Conservation (phyloP, 1,140 invertebrate species). For the Chironomus striatipennis region DNA sequence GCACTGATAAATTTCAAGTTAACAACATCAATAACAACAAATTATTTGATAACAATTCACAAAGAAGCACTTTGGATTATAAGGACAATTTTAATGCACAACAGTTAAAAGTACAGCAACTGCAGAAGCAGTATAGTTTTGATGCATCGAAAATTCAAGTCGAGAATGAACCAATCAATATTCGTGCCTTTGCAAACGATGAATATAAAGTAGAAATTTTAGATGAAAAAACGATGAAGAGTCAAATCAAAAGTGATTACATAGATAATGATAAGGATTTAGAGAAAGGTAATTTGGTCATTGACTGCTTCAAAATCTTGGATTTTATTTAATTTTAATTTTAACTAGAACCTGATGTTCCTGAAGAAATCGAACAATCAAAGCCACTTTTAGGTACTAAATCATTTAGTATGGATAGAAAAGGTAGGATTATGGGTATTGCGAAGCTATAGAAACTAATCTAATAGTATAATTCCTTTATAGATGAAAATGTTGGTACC, state of each 20-base stretch:
- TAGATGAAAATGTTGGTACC: conserved; percentile 28
- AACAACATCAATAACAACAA: conserved; percentile 34
- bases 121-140: conserved; percentile 26
- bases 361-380: conserved; percentile 36
- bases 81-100: conserved; percentile 37
- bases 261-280: conserved; percentile 41
- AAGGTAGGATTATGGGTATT: conserved; percentile 28
- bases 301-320: background rate
- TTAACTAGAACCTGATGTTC: conserved; percentile 33
- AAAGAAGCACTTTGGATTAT: conserved; percentile 39
- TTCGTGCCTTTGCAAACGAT: conserved; percentile 40
- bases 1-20: background rate
- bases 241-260: conserved; percentile 40
- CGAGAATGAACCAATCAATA: conserved; percentile 36
- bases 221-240: conserved; percentile 32
- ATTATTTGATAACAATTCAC: conserved; percentile 34
- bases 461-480: too few relatives aligned
- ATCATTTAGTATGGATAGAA: conserved; percentile 33
- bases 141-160: conserved; percentile 40
- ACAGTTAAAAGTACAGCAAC: conserved; percentile 4
- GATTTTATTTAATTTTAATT: conserved; percentile 10
- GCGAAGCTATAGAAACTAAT: too few relatives aligned
- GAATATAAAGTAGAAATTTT: conserved; percentile 32
- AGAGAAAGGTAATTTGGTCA: conserved; percentile 33
- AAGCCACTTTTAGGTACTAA: conserved; percentile 32